phyloP scores from a whole-genome alignment of 2,113 vertebrate genomes.

The Dunckerocampus dactyliophorus region DNA sequence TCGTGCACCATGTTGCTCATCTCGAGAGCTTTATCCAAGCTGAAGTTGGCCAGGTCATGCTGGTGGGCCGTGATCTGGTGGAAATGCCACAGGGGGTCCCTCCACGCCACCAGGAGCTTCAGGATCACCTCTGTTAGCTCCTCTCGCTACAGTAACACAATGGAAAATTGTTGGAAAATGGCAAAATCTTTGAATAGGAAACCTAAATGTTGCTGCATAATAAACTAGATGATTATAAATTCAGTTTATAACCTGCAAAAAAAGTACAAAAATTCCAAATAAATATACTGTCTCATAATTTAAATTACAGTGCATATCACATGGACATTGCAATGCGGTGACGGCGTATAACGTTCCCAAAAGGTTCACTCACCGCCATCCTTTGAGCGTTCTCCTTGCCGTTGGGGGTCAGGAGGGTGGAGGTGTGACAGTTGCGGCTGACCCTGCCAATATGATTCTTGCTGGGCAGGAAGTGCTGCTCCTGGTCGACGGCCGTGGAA shows the following conservation, averaged over 20 bases:
- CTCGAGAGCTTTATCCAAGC: slow-evolving; percentile 75
- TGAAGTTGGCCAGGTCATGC: slow-evolving; percentile 66
- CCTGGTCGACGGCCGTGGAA: slow-evolving; percentile 53
- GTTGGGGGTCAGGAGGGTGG: slow-evolving; percentile 75
- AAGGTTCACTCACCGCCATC: slow-evolving; percentile 66
- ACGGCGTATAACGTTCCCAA: neutral
- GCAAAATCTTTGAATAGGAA: too few species aligned
- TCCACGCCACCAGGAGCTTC: slow-evolving; percentile 78
- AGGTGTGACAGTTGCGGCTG: slow-evolving; percentile 75
- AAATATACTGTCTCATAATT: too few species aligned
- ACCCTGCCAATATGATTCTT: slow-evolving; percentile 70
- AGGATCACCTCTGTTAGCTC: slow-evolving; percentile 76
- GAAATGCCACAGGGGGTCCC: slow-evolving; percentile 76
- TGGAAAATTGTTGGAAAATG: neutral
- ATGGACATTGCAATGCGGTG: too few species aligned
- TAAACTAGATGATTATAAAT: too few species aligned
- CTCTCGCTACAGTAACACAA: slow-evolving; percentile 60
- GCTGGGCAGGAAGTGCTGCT: slow-evolving; percentile 68
- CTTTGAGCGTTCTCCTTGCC: slow-evolving; percentile 79
- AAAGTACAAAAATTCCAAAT: too few species aligned
- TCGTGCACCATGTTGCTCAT: slow-evolving; percentile 80
- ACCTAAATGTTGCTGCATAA: too few species aligned
- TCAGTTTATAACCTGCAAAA: neutral
- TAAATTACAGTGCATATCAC: too few species aligned
- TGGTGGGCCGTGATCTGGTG: slow-evolving; percentile 70